A percentile compares a stretch with the other conserved stretches of the same genome.
These are phyloP conservation scores for Xestia xanthographa DNA, from an alignment of 2,888 invertebrate genomes.

Conservation along the genomic window DNA sequence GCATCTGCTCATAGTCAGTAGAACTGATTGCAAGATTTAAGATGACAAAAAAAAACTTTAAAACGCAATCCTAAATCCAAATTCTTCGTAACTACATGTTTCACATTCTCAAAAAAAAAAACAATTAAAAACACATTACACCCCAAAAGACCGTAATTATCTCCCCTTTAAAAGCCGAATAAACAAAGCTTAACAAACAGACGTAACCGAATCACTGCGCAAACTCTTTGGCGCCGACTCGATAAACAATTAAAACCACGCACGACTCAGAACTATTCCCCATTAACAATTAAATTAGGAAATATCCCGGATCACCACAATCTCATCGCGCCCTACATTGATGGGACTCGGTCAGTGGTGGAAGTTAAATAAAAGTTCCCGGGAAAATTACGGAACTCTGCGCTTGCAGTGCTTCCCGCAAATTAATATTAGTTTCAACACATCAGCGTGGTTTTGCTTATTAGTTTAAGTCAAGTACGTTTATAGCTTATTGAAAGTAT, in stretches of 20 bases:
- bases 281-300: constrained; percentile 55
- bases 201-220: constrained; percentile 43
- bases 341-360: constrained; percentile 22
- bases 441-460: constrained; percentile 20
- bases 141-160: constrained; percentile 36
- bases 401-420: constrained; percentile 37
- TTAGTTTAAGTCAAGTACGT: constrained; percentile 19
- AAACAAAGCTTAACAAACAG: constrained; percentile 46
- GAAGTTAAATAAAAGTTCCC: constrained; percentile 51
- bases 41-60: no score
- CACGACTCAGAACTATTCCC: constrained; percentile 38
- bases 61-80: not conserved
- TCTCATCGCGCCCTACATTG: constrained; percentile 26
- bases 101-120: constrained; percentile 12
- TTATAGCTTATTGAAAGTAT: not conserved
- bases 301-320: constrained; percentile 19
- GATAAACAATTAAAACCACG: constrained; percentile 57
- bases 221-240: constrained; percentile 47
- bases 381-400: constrained; percentile 31
- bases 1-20: no score
- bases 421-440: constrained; percentile 53
- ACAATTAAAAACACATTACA: constrained; percentile 45
- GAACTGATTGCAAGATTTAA: no score
- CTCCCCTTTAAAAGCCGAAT: constrained; percentile 45
- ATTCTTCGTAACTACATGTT: not conserved